Percentiles rank a stretch among this genome's conserved stretches.
These are phyloP conservation scores for Parelbella ahira DNA, from an alignment of 2,888 invertebrate species.

Conservation along the genomic window DNA sequence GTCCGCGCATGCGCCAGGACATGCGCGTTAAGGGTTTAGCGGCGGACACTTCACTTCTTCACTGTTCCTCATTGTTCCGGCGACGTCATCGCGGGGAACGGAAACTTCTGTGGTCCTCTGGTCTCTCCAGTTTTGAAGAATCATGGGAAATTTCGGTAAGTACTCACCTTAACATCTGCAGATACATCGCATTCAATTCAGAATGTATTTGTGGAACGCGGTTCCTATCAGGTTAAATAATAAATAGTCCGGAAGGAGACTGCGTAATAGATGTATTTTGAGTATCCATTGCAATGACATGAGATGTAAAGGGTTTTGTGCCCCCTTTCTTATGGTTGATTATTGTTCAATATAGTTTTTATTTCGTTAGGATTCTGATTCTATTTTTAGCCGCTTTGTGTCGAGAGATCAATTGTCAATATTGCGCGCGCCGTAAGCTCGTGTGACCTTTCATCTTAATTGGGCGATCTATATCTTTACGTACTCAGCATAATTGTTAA, in stretches of 20 bases:
- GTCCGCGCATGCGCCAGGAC: constrained; percentile 51
- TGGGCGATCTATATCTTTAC: constrained; percentile 29
- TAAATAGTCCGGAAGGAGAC: too few relatives aligned
- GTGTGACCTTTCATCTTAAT: constrained; percentile 41
- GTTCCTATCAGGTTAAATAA: too few relatives aligned
- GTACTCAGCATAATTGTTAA: too few relatives aligned
- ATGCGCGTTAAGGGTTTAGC: constrained; percentile 53
- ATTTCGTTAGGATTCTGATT: too few relatives aligned
- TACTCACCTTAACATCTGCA: too few relatives aligned
- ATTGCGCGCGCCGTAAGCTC: constrained; percentile 35
- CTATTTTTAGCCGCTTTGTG: constrained; percentile 38
- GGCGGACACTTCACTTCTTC: constrained; percentile 57
- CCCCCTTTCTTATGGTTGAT: too few relatives aligned
- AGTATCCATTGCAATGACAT: neutral
- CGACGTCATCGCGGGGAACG: constrained; percentile 53
- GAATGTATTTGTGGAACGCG: too few relatives aligned
- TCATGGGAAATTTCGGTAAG: constrained; percentile 56
- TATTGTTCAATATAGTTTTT: too few relatives aligned
- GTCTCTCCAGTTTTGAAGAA: constrained; percentile 37
- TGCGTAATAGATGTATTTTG: neutral
- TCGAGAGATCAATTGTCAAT: constrained; percentile 34
- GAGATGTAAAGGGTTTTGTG: too few relatives aligned
- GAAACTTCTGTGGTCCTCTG: constrained; percentile 3
- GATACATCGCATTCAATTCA: too few relatives aligned
- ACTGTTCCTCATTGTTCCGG: constrained; percentile 39